A percentile compares a stretch with the other conserved stretches of the same genome.
These are phyloP conservation scores for Nanger granti DNA, from an alignment of 2,113 vertebrate genomes.

Conservation along the genomic window DNA sequence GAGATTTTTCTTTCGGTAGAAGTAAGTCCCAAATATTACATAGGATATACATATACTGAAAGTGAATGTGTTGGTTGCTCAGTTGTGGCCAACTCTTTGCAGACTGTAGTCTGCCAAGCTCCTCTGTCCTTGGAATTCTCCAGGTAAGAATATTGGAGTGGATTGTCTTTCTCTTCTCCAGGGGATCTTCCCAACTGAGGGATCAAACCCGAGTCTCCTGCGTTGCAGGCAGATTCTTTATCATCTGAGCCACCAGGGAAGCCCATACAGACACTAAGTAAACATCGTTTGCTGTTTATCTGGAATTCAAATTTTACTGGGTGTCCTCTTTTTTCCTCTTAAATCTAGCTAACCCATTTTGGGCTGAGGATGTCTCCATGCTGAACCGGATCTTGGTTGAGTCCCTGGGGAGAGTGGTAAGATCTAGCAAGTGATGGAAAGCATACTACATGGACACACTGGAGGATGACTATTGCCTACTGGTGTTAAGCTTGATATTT, in stretches of 20 bases:
- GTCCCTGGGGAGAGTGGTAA: background rate
- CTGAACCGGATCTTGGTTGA: background rate
- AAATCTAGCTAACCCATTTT: background rate
- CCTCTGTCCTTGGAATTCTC: background rate
- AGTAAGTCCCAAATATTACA: background rate
- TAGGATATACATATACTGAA: background rate
- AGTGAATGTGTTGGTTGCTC: background rate
- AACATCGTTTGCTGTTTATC: background rate
- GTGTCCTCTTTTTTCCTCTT: background rate
- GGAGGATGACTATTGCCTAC: background rate
- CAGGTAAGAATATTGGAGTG: background rate
- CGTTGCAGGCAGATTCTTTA: background rate
- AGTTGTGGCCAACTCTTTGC: background rate
- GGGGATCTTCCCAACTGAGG: background rate
- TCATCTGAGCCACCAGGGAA: background rate
- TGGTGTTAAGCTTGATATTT: background rate
- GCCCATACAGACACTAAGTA: background rate
- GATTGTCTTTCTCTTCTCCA: background rate
- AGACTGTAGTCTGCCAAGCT: background rate
- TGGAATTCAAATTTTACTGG: background rate
- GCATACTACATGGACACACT: background rate
- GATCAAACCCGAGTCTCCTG: background rate
- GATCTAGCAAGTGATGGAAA: background rate
- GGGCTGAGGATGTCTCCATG: background rate
- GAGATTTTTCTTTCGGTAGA: background rate